Evolutionary conservation across 2,797 vertebrate species (phyloP).

Genomic region (Pterois miles): DNA sequence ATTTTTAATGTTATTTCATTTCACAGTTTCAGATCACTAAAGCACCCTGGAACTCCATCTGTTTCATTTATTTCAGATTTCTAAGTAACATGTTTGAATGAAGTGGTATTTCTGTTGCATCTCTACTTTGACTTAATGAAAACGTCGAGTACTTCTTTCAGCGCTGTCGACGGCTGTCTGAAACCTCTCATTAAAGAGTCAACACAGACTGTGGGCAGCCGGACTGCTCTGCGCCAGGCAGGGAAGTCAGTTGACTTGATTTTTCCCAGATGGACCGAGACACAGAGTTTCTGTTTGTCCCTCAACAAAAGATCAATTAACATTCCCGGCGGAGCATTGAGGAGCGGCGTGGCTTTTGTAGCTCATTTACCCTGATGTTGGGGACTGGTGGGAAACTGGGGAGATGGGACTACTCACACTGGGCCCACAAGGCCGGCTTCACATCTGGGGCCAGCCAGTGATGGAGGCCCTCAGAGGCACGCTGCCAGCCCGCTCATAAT

Average conservation of each 20-base stretch:
- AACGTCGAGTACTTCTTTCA: conserved; percentile 19
- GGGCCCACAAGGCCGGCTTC: conserved; percentile 53
- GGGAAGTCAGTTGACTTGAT: conserved; percentile 59
- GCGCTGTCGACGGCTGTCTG: background rate
- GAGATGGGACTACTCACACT: conserved; percentile 61
- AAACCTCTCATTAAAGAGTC: conserved; percentile 38
- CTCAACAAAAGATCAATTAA: conserved; percentile 76
- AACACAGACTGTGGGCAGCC: conserved; percentile 31
- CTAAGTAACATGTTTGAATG: background rate
- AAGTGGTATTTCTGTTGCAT: background rate
- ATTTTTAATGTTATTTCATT: background rate
- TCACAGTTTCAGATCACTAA: background rate
- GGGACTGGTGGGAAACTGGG: conserved; percentile 70
- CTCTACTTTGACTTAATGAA: conserved; percentile 21
- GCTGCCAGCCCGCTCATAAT: conserved; percentile 50
- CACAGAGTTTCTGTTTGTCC: conserved; percentile 73
- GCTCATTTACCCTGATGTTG: conserved; percentile 66
- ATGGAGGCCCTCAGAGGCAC: conserved; percentile 51
- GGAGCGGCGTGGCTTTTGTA: conserved; percentile 63
- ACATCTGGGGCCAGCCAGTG: conserved; percentile 73
- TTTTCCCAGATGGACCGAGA: conserved; percentile 70
- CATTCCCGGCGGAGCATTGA: conserved; percentile 68
- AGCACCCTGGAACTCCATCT: background rate
- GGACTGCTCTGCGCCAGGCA: conserved; percentile 28
- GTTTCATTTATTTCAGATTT: background rate